Base-by-base conservation (phyloP, 2,113 vertebrate genomes). In the Setophaga petechia region DNA sequence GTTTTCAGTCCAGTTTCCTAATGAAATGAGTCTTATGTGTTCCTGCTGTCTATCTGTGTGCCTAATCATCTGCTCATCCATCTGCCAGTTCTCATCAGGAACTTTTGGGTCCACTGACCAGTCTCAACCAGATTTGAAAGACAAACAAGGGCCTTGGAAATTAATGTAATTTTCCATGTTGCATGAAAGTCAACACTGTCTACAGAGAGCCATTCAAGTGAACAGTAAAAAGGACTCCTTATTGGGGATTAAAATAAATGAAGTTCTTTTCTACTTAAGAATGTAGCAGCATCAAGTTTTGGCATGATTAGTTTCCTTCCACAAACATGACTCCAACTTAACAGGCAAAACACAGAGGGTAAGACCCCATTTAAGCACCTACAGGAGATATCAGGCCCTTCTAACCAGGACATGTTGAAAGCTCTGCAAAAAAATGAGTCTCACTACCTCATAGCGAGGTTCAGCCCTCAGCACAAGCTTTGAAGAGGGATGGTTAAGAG, bases 51-150 rank as follows among this genome's bases (percentile, higher is more conserved):
- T 93, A 67, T 84, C 58, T 93, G 55, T 74, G 79, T 93, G 76
- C 68, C 76, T 92, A 74, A 84, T 92, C 83, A 68, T 92, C 91
- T 94, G 76, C 55, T 95, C 57, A 92, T 81, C 86, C 86, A 89
- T 93, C 84, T 95, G 76, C 71, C 65, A 63, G 24, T 89, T 93
- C 47, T 73, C 86, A 93, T 81, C 52, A 81, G 80, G 76, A 92
- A 84, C 55, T 89, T 93, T 55, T 81, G 57, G 35, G 87, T 90
- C 59, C 43, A 71, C 47, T 59, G 33, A 66, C 65, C 39, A 54
- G 68, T 59, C 87, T 92, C 72, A 93, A 49, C 25, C 30, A 81
- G 47, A 84, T 89, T 57, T 78, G 39, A 78, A 84, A 92, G 72
- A 80, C 35, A 92, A 86, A 17, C 73, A 84, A 68, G 79, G 90